Evolutionary conservation across 2,888 invertebrate species (phyloP), one percentile per base, ranked within the genome.

Genomic region (Furcula furcula): DNA sequence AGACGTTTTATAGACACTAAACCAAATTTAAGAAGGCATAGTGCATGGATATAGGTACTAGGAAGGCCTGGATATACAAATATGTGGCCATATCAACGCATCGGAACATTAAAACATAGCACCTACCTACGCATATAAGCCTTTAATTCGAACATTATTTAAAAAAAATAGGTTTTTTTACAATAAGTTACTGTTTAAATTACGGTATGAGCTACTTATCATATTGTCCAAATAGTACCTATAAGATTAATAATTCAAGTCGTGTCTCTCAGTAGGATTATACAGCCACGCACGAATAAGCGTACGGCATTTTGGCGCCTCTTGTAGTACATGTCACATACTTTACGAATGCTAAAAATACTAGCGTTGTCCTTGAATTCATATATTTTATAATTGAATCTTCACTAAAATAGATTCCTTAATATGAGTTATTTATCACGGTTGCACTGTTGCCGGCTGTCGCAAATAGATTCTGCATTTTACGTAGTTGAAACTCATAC

Each of bases 281-380:
- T 68, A 62, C 41, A 51, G 49, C 44, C 53, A 11, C 36, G 26
- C 34, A 55, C 54, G 55, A 73, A 69, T 69, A 57, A 59, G 52
- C 46, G 48, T 31, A 45, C 55, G 50, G 45, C 39, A 49, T 48
- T 59, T 60, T 63, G 73, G 67, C 67, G 68, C 71, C 68, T 49
- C 6, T 52, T 57, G 46, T 65, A 65, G 66, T 56, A 58, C 39
- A 48, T 29, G 22, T 36, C 20, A 36, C 34, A 30, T 28, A 37
- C 28, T 30, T 10, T 13, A 15, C 15, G 12, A 32, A 30, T 19
- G 13, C 31, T 19, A 7, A 23, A 13, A 34, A 33, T 41, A 34
- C 34, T 34, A 16, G 11, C 26, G 27, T 26, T 32, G 41, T 37
- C 46, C 52, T 55, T 46, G 44, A 30, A 20, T 28, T 32, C 28